Evolutionary conservation across 2,888 invertebrate species (phyloP), one percentile per base, ranked within the genome.

Genomic region (Brachynemurus nebulosus): DNA sequence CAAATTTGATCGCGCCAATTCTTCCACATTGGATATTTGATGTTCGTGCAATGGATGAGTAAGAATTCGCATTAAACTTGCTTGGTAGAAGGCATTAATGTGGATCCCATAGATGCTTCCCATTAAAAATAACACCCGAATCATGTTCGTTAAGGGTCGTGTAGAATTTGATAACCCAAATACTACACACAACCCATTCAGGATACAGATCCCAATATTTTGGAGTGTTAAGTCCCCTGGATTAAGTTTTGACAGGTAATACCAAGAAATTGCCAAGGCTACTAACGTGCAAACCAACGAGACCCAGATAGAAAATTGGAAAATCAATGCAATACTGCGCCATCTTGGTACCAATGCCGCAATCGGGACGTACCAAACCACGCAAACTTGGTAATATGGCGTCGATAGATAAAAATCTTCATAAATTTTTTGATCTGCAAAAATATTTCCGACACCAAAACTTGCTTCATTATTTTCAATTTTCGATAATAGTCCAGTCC

Each of bases 361-460:
- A 46, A 66, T 55, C 8, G 72, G 72, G 0, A 71, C 69, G 18
- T 69, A 63, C 76, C 76, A 78, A 2, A 73, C 67, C 52, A 76
- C 72, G 1, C 68, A 66, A 56, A 76, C 75, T 4, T 65, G 59
- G 44, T 74, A 62, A 56, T 78, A 78, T 3, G 67, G 59, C 2
- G 62, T 57, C 30, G 72, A 72, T 27, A 67, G 65, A 53, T 70
- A 71, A 55, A 77, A 78, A 50, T 69, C 68, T 50, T 69, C 65
- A 23, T 69, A 67, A 0, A 76, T 69, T 47, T 74, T 72, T 37
- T 68, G 65, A 51, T 74, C 75, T 3, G 76, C 70, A 57, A 68
- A 74, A 47, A 72, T 71, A 2, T 74, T 76, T 7, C 78, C 78
- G 16, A 76, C 54, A 4, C 74, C 64, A 9, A 77, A 59, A 40